phyloP scores from a whole-genome alignment of 2,888 invertebrate genomes.

The Cerastis rubricosa region DNA sequence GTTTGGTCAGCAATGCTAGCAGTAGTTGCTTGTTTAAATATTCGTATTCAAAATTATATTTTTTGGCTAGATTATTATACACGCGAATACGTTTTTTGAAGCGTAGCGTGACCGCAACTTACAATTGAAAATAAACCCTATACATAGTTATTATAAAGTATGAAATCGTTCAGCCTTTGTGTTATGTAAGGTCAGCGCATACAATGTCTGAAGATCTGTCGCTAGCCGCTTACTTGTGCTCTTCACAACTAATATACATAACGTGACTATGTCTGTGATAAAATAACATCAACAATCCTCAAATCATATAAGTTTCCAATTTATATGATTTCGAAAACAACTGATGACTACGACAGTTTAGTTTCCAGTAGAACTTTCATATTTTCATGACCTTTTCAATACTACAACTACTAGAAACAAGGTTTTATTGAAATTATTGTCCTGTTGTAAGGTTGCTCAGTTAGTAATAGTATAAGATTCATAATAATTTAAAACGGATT shows the following conservation, averaged over 20 bases:
- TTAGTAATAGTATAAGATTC: not conserved
- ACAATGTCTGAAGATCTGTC: constrained; percentile 12
- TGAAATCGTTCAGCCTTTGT: constrained; percentile 63
- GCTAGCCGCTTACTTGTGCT: constrained; percentile 42
- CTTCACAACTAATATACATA: constrained; percentile 35
- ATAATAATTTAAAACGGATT: not conserved
- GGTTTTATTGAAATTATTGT: not conserved
- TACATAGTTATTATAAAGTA: constrained; percentile 36
- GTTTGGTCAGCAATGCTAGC: not conserved
- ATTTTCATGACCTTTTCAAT: not conserved
- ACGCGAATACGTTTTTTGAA: not conserved
- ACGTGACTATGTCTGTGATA: constrained; percentile 41
- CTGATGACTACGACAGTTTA: too few species aligned
- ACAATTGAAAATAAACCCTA: constrained; percentile 42
- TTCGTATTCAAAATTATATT: not conserved
- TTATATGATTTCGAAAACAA: not conserved
- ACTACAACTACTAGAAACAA: constrained; percentile 11
- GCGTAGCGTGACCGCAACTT: constrained; percentile 41
- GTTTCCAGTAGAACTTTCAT: not conserved
- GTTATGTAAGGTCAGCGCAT: constrained; percentile 37
- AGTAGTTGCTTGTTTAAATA: not conserved
- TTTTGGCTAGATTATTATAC: not conserved
- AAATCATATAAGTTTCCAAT: not conserved
- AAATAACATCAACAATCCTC: not conserved
- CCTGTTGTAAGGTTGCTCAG: not conserved